Base-by-base conservation (phyloP, 1,140 invertebrate genomes). In the Drosophila albomicans region DNA sequence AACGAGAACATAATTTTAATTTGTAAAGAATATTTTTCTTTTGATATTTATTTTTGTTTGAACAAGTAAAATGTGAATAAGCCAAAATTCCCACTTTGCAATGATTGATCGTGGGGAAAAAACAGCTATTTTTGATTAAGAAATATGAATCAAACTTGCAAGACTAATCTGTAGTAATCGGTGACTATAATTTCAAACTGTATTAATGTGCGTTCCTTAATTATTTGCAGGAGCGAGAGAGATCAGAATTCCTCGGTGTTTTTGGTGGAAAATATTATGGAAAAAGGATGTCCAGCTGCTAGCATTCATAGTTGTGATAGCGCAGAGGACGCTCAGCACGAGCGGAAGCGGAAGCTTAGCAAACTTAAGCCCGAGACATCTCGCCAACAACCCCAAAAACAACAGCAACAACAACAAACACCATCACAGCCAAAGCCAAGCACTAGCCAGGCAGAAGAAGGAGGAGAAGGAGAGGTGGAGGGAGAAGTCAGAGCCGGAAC, bases 271-370 rank as follows among this genome's bases (percentile, higher is more conserved):
- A 87, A 80, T 87, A 84, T 88, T 88, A 88, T 88, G 85, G 85
- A 88, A 89, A 79, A 67, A 88, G 78, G 78, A 88, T 88, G 85
- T 88, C 64, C 78, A 78, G 64, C 45, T 88, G 77, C 78, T 81
- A 88, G 71, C 78, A 78, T 52, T 78, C 43, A 80, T 25, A 25
- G 20, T 72, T 80, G 32, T 64, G 66, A 59, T 58, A 74, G 69
- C 70, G 80, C 69, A 74, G 73, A 59, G 80, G 79, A 82, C 48
- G 77, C 57, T 57, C 75, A 73, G 58, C 73, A 54, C 35, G 35
- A 38, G 35, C 35, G 8, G 62, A 48, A 38, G 35, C 35, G 3
- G 62, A 48, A 75, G 70, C 45, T 25, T 3, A 66, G 62, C 61
- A 35, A 56, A 32, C 32, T 61, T 51, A 62, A 67, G 5, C 13